These are phyloP conservation scores for Mirza zaza DNA, from an alignment of 2,113 vertebrate species.

Conservation along the genomic window DNA sequence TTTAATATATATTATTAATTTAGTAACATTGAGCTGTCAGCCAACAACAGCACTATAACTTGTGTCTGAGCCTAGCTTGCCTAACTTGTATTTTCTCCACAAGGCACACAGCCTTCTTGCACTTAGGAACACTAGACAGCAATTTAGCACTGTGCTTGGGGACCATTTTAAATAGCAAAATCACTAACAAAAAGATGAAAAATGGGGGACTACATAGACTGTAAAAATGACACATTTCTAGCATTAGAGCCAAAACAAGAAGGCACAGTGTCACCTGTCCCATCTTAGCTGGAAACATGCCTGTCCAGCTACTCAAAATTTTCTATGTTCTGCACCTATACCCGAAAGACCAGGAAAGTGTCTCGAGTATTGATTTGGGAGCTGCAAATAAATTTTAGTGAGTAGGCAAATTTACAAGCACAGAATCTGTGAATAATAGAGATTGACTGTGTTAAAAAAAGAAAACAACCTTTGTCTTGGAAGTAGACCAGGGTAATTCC, in stretches of 20 bases:
- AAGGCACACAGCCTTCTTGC: not conserved
- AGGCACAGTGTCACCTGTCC: not conserved
- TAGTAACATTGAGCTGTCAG: not conserved
- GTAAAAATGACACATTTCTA: not conserved
- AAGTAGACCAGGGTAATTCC: not conserved
- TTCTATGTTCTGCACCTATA: not conserved
- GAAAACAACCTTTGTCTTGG: not conserved
- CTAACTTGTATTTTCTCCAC: not conserved
- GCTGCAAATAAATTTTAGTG: not conserved
- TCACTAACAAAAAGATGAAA: not conserved
- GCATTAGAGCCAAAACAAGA: not conserved
- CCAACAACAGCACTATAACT: not conserved
- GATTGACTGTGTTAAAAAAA: not conserved
- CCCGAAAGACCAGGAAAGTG: not conserved
- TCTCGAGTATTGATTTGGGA: not conserved
- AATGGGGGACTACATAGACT: not conserved
- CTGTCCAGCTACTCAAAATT: not conserved
- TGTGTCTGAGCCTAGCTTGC: not conserved
- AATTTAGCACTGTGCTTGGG: not conserved
- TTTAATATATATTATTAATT: not conserved
- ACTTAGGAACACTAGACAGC: not conserved
- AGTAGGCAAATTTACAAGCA: not conserved
- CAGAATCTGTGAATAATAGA: not conserved
- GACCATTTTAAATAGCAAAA: not conserved
- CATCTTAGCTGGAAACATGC: not conserved